phyloP scores from a whole-genome alignment of 2,888 invertebrate genomes.

The Cordylochernes scorpioides region DNA sequence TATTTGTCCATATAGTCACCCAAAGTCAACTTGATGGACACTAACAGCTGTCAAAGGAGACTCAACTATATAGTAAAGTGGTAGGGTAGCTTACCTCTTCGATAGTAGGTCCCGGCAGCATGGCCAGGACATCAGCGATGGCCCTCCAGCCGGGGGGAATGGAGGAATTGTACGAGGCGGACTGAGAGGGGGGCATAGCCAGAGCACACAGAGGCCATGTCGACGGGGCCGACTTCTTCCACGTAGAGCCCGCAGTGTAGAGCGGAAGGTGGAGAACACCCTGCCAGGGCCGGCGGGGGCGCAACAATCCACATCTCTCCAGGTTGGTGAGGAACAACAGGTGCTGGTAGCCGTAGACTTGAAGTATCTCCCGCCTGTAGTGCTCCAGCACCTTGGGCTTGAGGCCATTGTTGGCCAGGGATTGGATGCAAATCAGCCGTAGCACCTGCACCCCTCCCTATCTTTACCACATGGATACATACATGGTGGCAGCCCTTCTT shows the following conservation, averaged over 20 bases:
- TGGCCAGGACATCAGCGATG: constrained; percentile 46
- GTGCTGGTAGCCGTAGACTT: constrained; percentile 63
- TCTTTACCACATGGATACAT: too few relatives aligned
- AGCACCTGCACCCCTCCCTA: constrained; percentile 38
- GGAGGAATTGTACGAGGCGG: constrained; percentile 30
- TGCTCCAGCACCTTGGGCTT: constrained; percentile 56
- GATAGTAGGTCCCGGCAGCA: constrained; percentile 47
- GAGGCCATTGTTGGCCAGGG: constrained; percentile 65
- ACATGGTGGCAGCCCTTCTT: too few relatives aligned
- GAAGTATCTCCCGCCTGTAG: constrained; percentile 38
- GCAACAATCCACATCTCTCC: constrained; percentile 57
- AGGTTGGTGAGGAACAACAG: constrained; percentile 54
- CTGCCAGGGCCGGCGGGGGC: constrained; percentile 33
- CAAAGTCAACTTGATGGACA: too few relatives aligned
- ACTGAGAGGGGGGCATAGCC: constrained; percentile 76
- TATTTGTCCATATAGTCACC: too few relatives aligned
- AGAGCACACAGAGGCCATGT: constrained; percentile 62
- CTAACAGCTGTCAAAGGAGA: too few relatives aligned
- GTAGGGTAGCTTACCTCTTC: too few relatives aligned
- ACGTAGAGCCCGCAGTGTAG: constrained; percentile 49
- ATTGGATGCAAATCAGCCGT: constrained; percentile 72
- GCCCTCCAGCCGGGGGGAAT: constrained; percentile 29
- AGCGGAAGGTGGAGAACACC: constrained; percentile 23
- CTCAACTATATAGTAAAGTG: too few relatives aligned
- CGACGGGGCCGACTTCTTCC: constrained; percentile 50